Percentiles rank a stretch among this genome's conserved stretches.
phyloP scores from a whole-genome alignment of 2,888 invertebrate species.

The Pseudococcus viburni region DNA sequence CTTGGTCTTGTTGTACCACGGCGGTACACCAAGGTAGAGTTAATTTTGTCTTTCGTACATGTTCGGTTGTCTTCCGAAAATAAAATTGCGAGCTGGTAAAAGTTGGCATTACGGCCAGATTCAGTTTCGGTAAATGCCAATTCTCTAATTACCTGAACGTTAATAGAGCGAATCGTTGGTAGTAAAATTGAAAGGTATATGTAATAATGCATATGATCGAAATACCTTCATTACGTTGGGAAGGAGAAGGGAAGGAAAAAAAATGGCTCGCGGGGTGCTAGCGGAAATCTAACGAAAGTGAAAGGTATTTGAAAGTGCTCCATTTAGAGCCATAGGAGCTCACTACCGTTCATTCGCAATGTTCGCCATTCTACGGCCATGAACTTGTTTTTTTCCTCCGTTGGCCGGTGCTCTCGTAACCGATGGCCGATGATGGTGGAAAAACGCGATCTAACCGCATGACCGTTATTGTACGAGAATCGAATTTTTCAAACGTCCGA shows the following conservation, averaged over 20 bases:
- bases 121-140: slow-evolving; percentile 65
- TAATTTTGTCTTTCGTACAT: slow-evolving; percentile 30
- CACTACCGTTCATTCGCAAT: slow-evolving; percentile 8
- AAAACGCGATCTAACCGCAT: slow-evolving; percentile 47
- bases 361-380: slow-evolving; percentile 48
- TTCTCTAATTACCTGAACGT: slow-evolving; percentile 66
- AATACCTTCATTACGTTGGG: neutral
- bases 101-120: slow-evolving; percentile 63
- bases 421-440: neutral
- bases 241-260: too few relatives aligned
- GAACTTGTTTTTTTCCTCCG: slow-evolving; percentile 34
- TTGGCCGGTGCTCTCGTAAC: neutral
- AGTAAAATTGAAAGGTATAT: slow-evolving; percentile 48
- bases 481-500: slow-evolving; percentile 53
- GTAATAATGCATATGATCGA: slow-evolving; percentile 27
- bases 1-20: neutral
- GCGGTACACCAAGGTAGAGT: slow-evolving; percentile 19
- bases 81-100: slow-evolving; percentile 61
- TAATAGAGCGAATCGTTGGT: slow-evolving; percentile 63
- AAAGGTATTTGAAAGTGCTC: slow-evolving; percentile 62
- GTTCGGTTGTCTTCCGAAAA: slow-evolving; percentile 58
- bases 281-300: slow-evolving; percentile 58
- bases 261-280: neutral
- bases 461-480: slow-evolving; percentile 17
- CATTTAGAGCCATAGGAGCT: slow-evolving; percentile 4